Evolutionary conservation across 2,113 vertebrate genomes (phyloP).

Genomic region (Damaliscus lunatus): DNA sequence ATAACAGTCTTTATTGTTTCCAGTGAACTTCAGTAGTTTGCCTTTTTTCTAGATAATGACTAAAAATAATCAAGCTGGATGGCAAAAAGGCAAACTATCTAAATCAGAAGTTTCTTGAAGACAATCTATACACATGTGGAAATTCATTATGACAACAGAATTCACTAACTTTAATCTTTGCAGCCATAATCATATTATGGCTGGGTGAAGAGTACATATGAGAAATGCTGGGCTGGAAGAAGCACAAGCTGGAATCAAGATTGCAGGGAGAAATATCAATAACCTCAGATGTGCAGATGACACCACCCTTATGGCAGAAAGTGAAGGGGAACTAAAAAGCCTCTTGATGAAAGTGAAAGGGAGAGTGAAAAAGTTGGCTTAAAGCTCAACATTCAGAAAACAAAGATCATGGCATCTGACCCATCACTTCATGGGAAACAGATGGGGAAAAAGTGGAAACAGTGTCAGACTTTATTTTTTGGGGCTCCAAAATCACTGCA

Average conservation of each 20-base stretch:
- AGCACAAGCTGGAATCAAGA: background rate
- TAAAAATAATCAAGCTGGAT: background rate
- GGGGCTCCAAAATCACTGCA: background rate
- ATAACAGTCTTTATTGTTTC: background rate
- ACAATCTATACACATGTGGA: background rate
- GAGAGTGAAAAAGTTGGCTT: too few species aligned
- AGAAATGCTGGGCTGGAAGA: background rate
- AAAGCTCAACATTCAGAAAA: too few species aligned
- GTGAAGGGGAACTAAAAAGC: background rate
- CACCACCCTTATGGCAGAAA: background rate
- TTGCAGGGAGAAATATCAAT: background rate
- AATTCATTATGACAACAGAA: background rate
- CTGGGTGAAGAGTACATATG: background rate
- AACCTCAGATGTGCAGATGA: background rate
- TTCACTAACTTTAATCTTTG: background rate
- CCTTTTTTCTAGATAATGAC: background rate
- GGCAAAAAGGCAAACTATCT: background rate
- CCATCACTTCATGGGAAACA: background rate
- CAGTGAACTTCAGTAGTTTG: background rate
- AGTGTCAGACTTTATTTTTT: background rate
- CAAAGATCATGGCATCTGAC: background rate
- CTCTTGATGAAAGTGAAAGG: background rate
- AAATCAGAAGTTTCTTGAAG: background rate
- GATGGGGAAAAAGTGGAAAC: background rate
- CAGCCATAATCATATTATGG: background rate